A percentile compares a stretch with the other conserved stretches of the same genome.
These are phyloP conservation scores for Mylabris phalerata DNA, from an alignment of 1,140 invertebrate species.

Conservation along the genomic window DNA sequence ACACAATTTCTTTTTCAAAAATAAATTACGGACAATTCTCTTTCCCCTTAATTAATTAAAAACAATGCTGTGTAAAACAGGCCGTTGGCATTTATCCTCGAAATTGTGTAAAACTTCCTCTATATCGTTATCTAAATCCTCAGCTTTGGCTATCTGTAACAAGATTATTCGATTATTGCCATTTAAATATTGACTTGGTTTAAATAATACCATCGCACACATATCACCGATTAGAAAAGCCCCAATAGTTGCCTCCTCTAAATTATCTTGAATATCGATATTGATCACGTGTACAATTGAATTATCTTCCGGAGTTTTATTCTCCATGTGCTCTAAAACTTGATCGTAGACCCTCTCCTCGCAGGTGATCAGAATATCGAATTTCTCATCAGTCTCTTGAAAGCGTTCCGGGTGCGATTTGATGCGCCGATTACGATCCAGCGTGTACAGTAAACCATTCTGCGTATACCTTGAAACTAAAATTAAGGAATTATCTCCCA, in stretches of 20 bases:
- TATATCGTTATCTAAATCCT: slow-evolving; percentile 97
- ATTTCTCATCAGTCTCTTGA: slow-evolving; percentile 83
- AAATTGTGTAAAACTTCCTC: slow-evolving; percentile 95
- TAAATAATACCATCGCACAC: slow-evolving; percentile 66
- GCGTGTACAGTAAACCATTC: slow-evolving; percentile 97
- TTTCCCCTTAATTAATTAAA: slow-evolving; percentile 82
- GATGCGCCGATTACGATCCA: slow-evolving; percentile 94
- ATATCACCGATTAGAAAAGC: slow-evolving; percentile 98
- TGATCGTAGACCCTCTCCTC: slow-evolving; percentile 99
- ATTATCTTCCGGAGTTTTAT: slow-evolving; percentile 62
- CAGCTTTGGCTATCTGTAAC: slow-evolving; percentile 76
- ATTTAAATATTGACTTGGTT: neutral
- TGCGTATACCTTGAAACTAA: slow-evolving; percentile 79
- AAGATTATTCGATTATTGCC: slow-evolving; percentile 19
- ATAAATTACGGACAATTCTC: neutral
- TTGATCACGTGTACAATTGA: slow-evolving; percentile 95
- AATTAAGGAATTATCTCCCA: slow-evolving; percentile 7
- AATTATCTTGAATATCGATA: slow-evolving; percentile 99
- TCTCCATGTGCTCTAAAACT: slow-evolving; percentile 71
- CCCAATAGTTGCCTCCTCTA: slow-evolving; percentile 98
- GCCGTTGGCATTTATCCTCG: slow-evolving; percentile 79
- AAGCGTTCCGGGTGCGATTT: slow-evolving; percentile 93
- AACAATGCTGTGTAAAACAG: slow-evolving; percentile 86
- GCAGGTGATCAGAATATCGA: slow-evolving; percentile 95
- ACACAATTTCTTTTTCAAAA: slow-evolving; percentile 6